phyloP scores from a whole-genome alignment of 2,797 vertebrate genomes.

The Poeciliopsis turneri region DNA sequence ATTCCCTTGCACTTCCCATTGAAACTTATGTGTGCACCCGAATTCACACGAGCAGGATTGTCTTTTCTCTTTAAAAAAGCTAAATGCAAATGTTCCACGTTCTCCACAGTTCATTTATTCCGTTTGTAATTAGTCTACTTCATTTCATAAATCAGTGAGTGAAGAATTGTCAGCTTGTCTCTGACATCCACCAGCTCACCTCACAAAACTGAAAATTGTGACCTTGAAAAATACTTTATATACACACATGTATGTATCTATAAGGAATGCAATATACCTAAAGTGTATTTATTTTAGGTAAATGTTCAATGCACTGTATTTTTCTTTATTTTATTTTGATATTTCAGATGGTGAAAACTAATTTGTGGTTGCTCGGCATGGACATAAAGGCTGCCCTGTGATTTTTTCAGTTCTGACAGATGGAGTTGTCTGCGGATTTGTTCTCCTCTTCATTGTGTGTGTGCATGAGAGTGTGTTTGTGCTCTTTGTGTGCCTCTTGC shows the following conservation, averaged over 20 bases:
- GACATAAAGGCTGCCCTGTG: not conserved
- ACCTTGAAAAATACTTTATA: slow-evolving; percentile 15
- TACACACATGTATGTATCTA: too few relatives aligned
- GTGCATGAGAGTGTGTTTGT: not conserved
- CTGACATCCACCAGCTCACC: slow-evolving; percentile 57
- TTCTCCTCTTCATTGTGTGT: too few relatives aligned
- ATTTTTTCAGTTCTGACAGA: not conserved
- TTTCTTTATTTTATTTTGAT: not conserved
- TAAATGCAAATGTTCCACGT: slow-evolving; percentile 71
- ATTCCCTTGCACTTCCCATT: slow-evolving; percentile 36
- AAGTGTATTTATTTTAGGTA: not conserved
- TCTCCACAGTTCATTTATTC: slow-evolving; percentile 77
- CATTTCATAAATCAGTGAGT: slow-evolving; percentile 77
- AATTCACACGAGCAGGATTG: slow-evolving; percentile 10
- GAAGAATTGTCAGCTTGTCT: slow-evolving; percentile 50
- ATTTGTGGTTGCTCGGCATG: not conserved
- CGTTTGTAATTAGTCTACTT: slow-evolving; percentile 75
- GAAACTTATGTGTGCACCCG: slow-evolving; percentile 7
- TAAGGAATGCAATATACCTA: not conserved
- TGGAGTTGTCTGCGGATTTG: not conserved
- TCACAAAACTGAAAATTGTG: slow-evolving; percentile 47
- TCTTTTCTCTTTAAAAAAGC: slow-evolving; percentile 54
- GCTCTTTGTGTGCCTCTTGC: slow-evolving; percentile 4
- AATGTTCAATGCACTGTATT: not conserved
- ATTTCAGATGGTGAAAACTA: not conserved